Evolutionary conservation across 2,888 invertebrate species (phyloP).

Genomic region (Molanna angustata): DNA sequence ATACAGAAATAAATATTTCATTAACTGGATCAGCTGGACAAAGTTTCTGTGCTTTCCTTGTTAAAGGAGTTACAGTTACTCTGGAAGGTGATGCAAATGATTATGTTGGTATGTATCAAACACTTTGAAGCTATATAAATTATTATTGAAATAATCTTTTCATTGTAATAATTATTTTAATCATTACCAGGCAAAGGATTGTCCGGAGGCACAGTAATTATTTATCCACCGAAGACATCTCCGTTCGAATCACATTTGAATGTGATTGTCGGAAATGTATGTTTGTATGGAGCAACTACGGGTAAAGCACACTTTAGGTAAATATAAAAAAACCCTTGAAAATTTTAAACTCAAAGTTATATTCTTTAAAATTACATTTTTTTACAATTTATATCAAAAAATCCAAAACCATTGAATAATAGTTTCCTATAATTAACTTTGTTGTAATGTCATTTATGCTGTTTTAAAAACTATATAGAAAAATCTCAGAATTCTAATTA

Average conservation of each 20-base stretch:
- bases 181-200: constrained; percentile 66
- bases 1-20: constrained; percentile 71
- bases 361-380: constrained; percentile 3
- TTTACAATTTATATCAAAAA: neutral
- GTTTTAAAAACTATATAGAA: too few relatives aligned
- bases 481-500: too few relatives aligned
- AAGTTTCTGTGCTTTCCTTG: constrained; percentile 97
- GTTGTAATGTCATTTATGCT: too few relatives aligned
- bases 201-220: constrained; percentile 91
- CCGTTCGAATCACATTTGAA: constrained; percentile 90
- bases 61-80: constrained; percentile 83
- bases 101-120: constrained; percentile 85
- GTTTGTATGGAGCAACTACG: constrained; percentile 94
- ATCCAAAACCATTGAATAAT: neutral
- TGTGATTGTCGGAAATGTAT: constrained; percentile 97
- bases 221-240: constrained; percentile 85
- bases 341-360: neutral
- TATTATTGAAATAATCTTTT: too few relatives aligned
- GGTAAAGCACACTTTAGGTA: constrained; percentile 86
- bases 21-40: constrained; percentile 95
- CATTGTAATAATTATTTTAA: neutral
- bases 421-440: neutral
- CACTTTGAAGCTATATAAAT: too few relatives aligned
- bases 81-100: constrained; percentile 98
- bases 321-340: neutral